Evolutionary conservation across 2,888 invertebrate genomes (phyloP).

Genomic region (Aromia moschata): DNA sequence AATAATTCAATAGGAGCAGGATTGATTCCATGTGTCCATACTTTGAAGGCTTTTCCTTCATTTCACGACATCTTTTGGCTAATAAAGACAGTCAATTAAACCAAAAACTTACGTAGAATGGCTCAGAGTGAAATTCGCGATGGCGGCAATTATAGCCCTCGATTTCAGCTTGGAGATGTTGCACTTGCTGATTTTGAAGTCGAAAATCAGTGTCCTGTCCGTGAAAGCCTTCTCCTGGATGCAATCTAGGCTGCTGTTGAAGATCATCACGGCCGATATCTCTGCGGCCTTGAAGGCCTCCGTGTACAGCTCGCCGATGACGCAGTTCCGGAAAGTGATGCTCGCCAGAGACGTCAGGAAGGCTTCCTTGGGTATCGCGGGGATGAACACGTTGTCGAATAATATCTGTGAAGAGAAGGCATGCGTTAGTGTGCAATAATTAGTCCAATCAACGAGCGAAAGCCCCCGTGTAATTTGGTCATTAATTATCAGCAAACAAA

Average conservation of each 20-base stretch:
- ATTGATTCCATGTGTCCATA: too few species aligned
- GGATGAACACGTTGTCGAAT: constrained; percentile 69
- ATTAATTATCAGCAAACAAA: not conserved
- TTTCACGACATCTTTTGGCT: too few species aligned
- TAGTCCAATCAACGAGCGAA: too few species aligned
- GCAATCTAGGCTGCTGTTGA: constrained; percentile 69
- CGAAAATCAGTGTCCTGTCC: constrained; percentile 69
- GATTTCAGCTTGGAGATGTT: constrained; percentile 67
- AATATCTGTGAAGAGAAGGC: constrained; percentile 67
- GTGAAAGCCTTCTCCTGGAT: constrained; percentile 74
- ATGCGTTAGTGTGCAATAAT: too few species aligned
- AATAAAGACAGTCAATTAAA: too few species aligned
- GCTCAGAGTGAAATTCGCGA: constrained; percentile 72
- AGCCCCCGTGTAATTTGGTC: too few species aligned
- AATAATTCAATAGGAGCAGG: too few species aligned
- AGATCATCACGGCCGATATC: constrained; percentile 70
- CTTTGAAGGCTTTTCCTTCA: too few species aligned
- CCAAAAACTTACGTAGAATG: constrained; percentile 69
- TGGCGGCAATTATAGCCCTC: constrained; percentile 71
- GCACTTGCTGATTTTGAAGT: constrained; percentile 70
- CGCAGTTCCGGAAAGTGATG: constrained; percentile 67
- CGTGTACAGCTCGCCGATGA: constrained; percentile 67
- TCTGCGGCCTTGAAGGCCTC: constrained; percentile 75
- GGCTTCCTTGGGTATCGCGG: constrained; percentile 69
- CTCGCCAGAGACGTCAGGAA: constrained; percentile 74